phyloP scores from a whole-genome alignment of 2,113 vertebrate species.

The Lepus europaeus region DNA sequence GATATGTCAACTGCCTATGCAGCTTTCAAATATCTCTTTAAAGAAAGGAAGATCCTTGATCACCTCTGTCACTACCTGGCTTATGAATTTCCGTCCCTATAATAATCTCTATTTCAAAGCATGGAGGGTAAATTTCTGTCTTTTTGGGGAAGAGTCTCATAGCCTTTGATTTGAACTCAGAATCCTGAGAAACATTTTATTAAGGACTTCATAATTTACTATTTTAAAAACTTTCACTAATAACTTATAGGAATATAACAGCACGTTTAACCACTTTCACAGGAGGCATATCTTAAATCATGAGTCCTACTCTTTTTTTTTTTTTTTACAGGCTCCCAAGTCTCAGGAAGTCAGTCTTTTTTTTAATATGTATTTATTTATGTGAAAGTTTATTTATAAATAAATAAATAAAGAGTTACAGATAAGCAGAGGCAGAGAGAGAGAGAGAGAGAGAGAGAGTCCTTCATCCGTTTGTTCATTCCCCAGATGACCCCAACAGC shows the following conservation, averaged over 20 bases:
- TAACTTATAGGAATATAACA: background rate
- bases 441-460: no score
- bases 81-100: background rate
- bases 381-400: no score
- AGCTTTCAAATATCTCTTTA: constrained; percentile 35
- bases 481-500: no score
- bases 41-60: background rate
- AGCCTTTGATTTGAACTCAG: background rate
- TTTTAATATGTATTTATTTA: no score
- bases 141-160: background rate
- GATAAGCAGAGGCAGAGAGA: no score
- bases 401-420: no score
- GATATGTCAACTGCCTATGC: background rate
- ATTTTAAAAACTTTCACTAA: background rate
- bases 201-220: background rate
- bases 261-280: background rate
- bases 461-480: no score
- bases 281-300: background rate
- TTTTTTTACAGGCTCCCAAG: background rate
- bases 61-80: background rate
- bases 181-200: background rate
- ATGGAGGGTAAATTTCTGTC: background rate
- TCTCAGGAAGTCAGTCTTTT: no score
- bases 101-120: background rate
- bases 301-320: background rate